Conservation (phyloP, 92 coral and sea anemone genomes). For the Epizoanthus scotinus region DNA sequence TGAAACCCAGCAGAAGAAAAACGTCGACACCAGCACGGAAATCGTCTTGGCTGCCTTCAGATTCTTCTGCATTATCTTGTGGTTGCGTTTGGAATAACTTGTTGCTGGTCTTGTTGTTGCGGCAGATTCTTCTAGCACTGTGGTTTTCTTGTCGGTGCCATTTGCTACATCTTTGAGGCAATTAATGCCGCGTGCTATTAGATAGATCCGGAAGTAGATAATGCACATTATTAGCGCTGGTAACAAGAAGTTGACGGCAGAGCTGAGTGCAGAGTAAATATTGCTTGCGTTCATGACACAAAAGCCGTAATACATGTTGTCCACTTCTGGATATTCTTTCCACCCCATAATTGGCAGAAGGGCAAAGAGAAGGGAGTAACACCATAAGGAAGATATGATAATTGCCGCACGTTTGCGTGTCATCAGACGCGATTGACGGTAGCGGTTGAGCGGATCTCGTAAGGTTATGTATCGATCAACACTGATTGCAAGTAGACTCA, state of each 20-base stretch:
- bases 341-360: constrained; percentile 76
- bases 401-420: constrained; percentile 55
- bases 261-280: constrained; percentile 63
- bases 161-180: constrained; percentile 8
- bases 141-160: neutral
- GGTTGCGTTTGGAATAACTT: constrained; percentile 21
- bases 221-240: constrained; percentile 63
- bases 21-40: constrained; percentile 22
- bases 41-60: constrained; percentile 40
- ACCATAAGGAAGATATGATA: constrained; percentile 57
- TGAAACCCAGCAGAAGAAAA: constrained; percentile 31
- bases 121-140: neutral
- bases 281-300: constrained; percentile 64
- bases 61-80: constrained; percentile 22
- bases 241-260: constrained; percentile 67
- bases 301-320: neutral
- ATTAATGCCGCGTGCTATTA: constrained; percentile 32
- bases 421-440: constrained; percentile 63
- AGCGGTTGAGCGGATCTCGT: constrained; percentile 63
- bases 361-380: constrained; percentile 71
- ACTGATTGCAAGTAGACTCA: constrained; percentile 59
- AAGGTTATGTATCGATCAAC: constrained; percentile 67
- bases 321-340: constrained; percentile 23
- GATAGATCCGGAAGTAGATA: constrained; percentile 66
- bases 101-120: neutral